A percentile compares a stretch with the other conserved stretches of the same genome.
phyloP scores from a whole-genome alignment of 1,140 invertebrate genomes.

The Calosoma granatense region DNA sequence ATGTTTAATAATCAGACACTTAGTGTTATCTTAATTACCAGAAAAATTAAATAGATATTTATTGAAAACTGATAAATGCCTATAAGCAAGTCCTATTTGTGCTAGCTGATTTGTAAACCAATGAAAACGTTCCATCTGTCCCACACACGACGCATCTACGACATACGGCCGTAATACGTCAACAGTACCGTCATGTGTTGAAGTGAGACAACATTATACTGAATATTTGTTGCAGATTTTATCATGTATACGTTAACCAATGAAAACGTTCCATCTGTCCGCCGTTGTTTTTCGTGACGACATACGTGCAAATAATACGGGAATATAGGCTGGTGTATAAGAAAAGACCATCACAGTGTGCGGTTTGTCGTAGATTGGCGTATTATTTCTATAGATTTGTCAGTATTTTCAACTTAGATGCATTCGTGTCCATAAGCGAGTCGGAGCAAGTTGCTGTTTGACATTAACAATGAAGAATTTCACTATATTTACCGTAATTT shows the following conservation, averaged over 20 bases:
- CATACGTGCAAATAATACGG: neutral
- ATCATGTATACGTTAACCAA: constrained; percentile 8
- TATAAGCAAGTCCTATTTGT: too few relatives aligned
- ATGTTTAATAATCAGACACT: too few relatives aligned
- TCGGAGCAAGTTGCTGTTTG: constrained; percentile 3
- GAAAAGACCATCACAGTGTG: constrained; percentile 12
- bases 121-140: constrained; percentile 34
- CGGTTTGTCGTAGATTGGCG: constrained; percentile 22
- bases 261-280: constrained; percentile 13
- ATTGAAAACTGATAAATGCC: too few relatives aligned
- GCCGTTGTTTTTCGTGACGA: constrained; percentile 2
- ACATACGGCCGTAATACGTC: constrained; percentile 7
- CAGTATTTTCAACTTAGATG: constrained; percentile 10
- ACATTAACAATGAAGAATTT: constrained; percentile 27
- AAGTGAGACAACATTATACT: neutral
- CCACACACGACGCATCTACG: constrained; percentile 9
- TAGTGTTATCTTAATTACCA: too few relatives aligned
- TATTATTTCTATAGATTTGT: constrained; percentile 18
- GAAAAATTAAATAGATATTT: too few relatives aligned
- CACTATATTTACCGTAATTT: constrained; percentile 23
- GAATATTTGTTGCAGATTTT: neutral
- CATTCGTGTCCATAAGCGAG: neutral
- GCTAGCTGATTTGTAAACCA: constrained; percentile 23
- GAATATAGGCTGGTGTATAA: constrained; percentile 2
- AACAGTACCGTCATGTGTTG: neutral